phyloP scores from a whole-genome alignment of 2,113 vertebrate species.

The Prunella himalayana region DNA sequence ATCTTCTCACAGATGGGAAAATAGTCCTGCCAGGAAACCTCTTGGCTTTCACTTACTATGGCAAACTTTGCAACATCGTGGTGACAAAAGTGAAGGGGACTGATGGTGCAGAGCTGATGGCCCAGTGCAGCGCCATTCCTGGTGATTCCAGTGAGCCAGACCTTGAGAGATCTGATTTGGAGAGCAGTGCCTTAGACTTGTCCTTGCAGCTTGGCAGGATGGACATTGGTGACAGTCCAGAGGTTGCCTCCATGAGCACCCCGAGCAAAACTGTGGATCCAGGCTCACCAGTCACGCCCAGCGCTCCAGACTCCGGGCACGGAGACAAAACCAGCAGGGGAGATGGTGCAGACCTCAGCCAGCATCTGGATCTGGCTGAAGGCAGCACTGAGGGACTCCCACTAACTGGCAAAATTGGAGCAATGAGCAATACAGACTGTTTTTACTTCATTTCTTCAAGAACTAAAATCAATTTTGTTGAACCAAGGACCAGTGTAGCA shows the following conservation, averaged over 20 bases:
- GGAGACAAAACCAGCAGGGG: background rate
- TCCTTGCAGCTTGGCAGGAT: constrained; percentile 79
- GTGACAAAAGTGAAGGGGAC: constrained; percentile 81
- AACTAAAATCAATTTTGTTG: constrained; percentile 76
- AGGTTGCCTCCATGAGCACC: constrained; percentile 62
- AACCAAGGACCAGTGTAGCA: background rate
- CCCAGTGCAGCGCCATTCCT: background rate
- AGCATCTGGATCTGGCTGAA: background rate
- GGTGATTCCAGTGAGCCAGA: background rate
- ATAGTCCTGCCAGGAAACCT: constrained; percentile 85
- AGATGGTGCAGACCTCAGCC: background rate
- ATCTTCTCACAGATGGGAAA: constrained; percentile 76
- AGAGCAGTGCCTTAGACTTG: constrained; percentile 70
- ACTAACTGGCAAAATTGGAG: constrained; percentile 33
- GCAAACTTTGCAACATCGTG: constrained; percentile 74
- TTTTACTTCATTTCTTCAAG: constrained; percentile 85
- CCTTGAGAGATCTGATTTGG: constrained; percentile 38
- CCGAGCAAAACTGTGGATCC: constrained; percentile 46
- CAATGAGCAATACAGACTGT: constrained; percentile 60
- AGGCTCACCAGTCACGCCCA: background rate
- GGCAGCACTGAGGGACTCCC: background rate
- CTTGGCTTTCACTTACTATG: constrained; percentile 83
- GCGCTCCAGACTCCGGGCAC: background rate
- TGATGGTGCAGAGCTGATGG: constrained; percentile 73
- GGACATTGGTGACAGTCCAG: constrained; percentile 60